Evolutionary conservation across 2,797 vertebrate species (phyloP).

Genomic region (Amblyopsis hoosieri): DNA sequence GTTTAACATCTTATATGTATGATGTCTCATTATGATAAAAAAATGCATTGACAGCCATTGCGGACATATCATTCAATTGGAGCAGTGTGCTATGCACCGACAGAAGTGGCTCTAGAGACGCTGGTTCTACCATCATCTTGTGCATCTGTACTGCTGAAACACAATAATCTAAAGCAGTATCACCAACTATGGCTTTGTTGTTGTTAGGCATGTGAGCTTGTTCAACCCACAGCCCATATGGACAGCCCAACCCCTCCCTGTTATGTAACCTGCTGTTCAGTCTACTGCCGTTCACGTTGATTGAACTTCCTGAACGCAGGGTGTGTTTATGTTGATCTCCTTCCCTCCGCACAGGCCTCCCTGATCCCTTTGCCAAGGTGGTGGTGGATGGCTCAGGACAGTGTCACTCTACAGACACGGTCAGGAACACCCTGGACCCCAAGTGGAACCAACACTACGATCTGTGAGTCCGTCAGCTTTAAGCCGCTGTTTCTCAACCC

Average conservation of each 20-base stretch:
- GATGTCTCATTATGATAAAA: too few species aligned
- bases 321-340: not conserved
- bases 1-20: too few species aligned
- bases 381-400: conserved; percentile 98
- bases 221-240: not conserved
- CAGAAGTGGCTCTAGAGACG: too few species aligned
- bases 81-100: too few species aligned
- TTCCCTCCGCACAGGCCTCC: conserved; percentile 83
- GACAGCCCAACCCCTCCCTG: too few species aligned
- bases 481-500: not conserved
- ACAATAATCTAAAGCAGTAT: too few species aligned
- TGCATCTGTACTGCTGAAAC: too few species aligned
- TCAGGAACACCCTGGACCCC: conserved; percentile 98
- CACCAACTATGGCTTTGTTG: not conserved
- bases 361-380: conserved; percentile 97
- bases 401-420: conserved; percentile 99
- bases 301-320: not conserved
- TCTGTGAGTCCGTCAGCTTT: conserved; percentile 82
- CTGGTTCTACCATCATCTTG: too few species aligned
- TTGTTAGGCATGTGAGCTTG: conserved; percentile 1
- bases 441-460: conserved; percentile 99
- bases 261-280: too few species aligned
- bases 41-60: too few species aligned
- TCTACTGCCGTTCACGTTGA: too few species aligned
- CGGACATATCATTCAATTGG: not conserved